A percentile compares a stretch with the other conserved stretches of the same genome.
These are phyloP conservation scores for Anodontia alba DNA, from an alignment of 2,888 invertebrate genomes.

Conservation along the genomic window DNA sequence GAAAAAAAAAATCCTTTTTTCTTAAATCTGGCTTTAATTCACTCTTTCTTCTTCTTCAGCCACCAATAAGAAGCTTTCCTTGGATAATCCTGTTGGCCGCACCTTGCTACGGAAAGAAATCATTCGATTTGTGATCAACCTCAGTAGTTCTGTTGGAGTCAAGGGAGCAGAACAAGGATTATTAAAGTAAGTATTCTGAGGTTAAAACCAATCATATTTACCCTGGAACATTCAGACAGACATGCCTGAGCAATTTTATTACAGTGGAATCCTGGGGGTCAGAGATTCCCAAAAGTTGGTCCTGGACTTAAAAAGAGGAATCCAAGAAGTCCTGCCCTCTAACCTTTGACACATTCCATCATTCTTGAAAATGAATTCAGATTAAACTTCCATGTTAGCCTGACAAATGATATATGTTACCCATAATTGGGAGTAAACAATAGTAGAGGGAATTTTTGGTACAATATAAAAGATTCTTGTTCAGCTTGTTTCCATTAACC, in stretches of 20 bases:
- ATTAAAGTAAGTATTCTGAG: constrained; percentile 86
- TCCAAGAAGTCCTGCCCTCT: too few relatives aligned
- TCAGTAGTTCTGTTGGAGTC: constrained; percentile 92
- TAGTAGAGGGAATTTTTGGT: too few relatives aligned
- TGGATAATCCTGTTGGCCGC: constrained; percentile 75
- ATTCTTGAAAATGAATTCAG: too few relatives aligned
- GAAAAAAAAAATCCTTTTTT: too few relatives aligned
- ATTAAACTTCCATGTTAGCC: too few relatives aligned
- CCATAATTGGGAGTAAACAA: too few relatives aligned
- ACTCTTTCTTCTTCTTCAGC: constrained; percentile 31
- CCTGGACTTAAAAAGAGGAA: not conserved
- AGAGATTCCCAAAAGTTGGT: not conserved
- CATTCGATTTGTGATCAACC: constrained; percentile 90
- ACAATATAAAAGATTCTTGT: too few relatives aligned
- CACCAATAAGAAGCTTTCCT: constrained; percentile 69
- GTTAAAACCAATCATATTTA: not conserved
- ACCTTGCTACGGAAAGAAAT: constrained; percentile 87
- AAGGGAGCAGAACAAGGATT: constrained; percentile 93
- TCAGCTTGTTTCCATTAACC: too few relatives aligned
- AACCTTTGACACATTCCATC: too few relatives aligned
- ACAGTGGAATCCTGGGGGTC: not conserved
- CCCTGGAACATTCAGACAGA: too few relatives aligned
- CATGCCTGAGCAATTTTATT: not conserved
- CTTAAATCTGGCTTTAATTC: not conserved
- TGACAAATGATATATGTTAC: too few relatives aligned